phyloP scores from a whole-genome alignment of 1,140 invertebrate genomes.

The Stenopsyche tienmushanensis region DNA sequence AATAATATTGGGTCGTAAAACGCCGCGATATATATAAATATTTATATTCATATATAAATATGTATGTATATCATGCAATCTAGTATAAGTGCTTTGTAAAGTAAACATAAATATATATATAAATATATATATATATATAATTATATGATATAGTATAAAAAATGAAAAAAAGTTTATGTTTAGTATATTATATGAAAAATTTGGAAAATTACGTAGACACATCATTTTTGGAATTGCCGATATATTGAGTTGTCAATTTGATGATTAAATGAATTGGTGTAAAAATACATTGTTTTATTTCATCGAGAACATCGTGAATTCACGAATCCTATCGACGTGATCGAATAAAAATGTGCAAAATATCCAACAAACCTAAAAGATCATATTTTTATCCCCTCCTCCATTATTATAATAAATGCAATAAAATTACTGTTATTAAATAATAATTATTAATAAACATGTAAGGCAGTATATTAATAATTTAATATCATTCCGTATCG shows the following conservation, averaged over 20 bases:
- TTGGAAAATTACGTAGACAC: slow-evolving; percentile 41
- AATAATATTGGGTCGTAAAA: no score
- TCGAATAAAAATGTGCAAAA: no score
- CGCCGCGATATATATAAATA: no score
- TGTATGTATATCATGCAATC: slow-evolving; percentile 28
- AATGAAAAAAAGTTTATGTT: slow-evolving; percentile 41
- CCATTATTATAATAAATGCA: no score
- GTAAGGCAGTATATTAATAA: no score
- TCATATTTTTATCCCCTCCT: no score
- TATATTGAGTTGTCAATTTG: slow-evolving; percentile 43
- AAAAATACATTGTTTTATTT: slow-evolving; percentile 35
- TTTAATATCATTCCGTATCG: no score
- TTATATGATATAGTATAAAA: slow-evolving; percentile 41
- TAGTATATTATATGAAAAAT: slow-evolving; percentile 42
- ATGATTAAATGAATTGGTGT: slow-evolving; percentile 43
- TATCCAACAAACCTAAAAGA: no score
- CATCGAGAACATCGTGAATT: neutral
- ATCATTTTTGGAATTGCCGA: slow-evolving; percentile 43
- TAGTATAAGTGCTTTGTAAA: slow-evolving; percentile 42
- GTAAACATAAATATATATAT: slow-evolving; percentile 42
- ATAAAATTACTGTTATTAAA: no score
- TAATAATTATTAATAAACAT: no score
- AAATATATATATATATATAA: no score
- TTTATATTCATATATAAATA: slow-evolving; percentile 8
- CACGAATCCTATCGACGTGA: no score